Evolutionary conservation across 2,113 vertebrate species (phyloP), one percentile per base, ranked within the genome.

Genomic region (Nothoprocta pentlandii): DNA sequence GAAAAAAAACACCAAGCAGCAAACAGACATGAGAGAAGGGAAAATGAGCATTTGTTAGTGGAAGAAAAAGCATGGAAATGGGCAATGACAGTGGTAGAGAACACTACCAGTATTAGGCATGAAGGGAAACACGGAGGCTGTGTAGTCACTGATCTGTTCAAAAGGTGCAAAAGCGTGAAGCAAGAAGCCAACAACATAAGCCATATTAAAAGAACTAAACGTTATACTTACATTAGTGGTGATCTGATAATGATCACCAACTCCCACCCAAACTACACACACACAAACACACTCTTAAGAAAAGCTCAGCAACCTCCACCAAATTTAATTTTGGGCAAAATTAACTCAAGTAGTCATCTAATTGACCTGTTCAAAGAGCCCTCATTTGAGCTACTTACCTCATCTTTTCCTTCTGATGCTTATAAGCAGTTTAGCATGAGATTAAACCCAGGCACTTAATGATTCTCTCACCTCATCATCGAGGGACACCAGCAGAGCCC

Each of bases 391-490:
- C 25, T 63, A 44, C 42, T 68, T 80, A 84, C 54, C 25, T 9
- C 2, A 6, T 66, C 41, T 73, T 62, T 61, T 70, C 76, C 74
- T 80, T 87, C 68, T 8, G 19, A 75, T 36, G 70, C 59, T 77
- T 76, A n/a, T 66, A 21, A 83, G 67, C 9, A 88, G 62, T 26
- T 87, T 39, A 78, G 53, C 42, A 56, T 20, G 47, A 86, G 85
- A 76, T 36, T 53, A 84, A 88, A 73, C 4, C 25, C 26, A 67
- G 16, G 34, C 39, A 79, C 20, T 17, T 61, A 42, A 11, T 3
- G 15, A 34, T 12, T 49, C 23, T 16, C 94, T 96, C 96, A 99
- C 99, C 98, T 99, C 99, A 96, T 99, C 99, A 71, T 98, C 98
- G 4, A 97, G 92, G 63, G 98, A 98, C 93, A 99, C 98, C 62